phyloP scores from a whole-genome alignment of 1,140 invertebrate genomes.

The Drosophila pectinifera region DNA sequence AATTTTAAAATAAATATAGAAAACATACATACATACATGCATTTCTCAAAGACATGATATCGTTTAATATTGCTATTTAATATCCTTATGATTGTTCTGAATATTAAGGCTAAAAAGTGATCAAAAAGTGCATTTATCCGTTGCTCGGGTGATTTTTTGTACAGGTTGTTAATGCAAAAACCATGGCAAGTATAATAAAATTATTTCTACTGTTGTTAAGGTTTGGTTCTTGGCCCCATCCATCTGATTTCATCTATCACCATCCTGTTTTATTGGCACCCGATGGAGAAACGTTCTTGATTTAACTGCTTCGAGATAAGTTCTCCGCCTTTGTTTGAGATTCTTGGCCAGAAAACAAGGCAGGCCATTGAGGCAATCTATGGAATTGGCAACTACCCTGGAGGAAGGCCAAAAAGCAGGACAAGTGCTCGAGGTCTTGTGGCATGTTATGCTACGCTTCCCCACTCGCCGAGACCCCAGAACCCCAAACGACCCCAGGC shows the following conservation, averaged over 20 bases:
- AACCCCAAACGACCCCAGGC: slow-evolving; percentile 41
- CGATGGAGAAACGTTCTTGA: slow-evolving; percentile 56
- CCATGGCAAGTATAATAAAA: slow-evolving; percentile 64
- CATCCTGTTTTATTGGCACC: slow-evolving; percentile 64
- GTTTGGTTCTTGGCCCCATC: slow-evolving; percentile 39
- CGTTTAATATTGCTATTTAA: slow-evolving; percentile 11
- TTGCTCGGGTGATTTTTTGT: slow-evolving; percentile 62
- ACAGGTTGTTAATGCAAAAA: slow-evolving; percentile 73
- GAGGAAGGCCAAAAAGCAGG: slow-evolving; percentile 23
- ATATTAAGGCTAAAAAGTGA: slow-evolving; percentile 49
- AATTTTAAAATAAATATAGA: neutral
- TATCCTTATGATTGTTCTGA: slow-evolving; percentile 52
- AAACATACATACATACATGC: neutral
- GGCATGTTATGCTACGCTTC: slow-evolving; percentile 68
- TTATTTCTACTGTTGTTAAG: slow-evolving; percentile 75
- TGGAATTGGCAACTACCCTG: slow-evolving; percentile 48
- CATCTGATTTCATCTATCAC: slow-evolving; percentile 6
- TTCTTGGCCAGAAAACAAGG: slow-evolving; percentile 56
- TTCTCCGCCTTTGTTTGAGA: slow-evolving; percentile 63
- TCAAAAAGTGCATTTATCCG: slow-evolving; percentile 45
- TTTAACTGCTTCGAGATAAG: slow-evolving; percentile 74
- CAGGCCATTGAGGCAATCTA: slow-evolving; percentile 49
- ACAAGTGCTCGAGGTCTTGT: slow-evolving; percentile 50
- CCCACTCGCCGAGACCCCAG: slow-evolving; percentile 7
- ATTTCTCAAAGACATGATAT: neutral